These are phyloP conservation scores for Acanthochromis polyacanthus DNA, from an alignment of 2,113 vertebrate species.

Conservation along the genomic window DNA sequence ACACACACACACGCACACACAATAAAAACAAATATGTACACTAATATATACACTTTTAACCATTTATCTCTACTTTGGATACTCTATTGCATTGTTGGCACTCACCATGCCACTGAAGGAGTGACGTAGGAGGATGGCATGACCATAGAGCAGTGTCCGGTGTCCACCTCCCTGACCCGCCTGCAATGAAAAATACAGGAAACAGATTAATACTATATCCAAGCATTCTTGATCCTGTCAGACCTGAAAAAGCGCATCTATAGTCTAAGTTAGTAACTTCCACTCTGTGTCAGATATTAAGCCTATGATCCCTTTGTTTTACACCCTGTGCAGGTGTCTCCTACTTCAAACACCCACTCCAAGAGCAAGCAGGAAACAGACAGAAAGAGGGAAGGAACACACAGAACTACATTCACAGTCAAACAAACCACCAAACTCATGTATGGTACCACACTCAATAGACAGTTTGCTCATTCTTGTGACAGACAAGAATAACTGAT, in stretches of 20 bases:
- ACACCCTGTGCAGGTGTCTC: neutral
- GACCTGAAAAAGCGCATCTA: neutral
- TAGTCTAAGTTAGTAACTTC: constrained; percentile 31
- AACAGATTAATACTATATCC: constrained; percentile 15
- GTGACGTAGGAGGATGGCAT: constrained; percentile 95
- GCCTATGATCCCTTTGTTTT: constrained; percentile 28
- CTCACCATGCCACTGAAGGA: constrained; percentile 97
- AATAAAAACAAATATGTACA: no score
- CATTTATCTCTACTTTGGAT: neutral
- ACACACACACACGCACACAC: no score
- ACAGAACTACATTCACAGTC: constrained; percentile 31
- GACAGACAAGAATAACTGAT: constrained; percentile 70
- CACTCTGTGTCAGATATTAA: constrained; percentile 32
- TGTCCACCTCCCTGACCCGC: constrained; percentile 94
- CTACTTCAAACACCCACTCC: constrained; percentile 20
- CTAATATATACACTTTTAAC: no score
- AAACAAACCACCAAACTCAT: constrained; percentile 37
- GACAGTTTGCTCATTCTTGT: constrained; percentile 64
- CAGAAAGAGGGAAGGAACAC: constrained; percentile 13
- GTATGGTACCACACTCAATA: constrained; percentile 30
- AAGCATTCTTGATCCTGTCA: constrained; percentile 2
- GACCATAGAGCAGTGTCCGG: constrained; percentile 95
- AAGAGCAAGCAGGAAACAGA: constrained; percentile 61
- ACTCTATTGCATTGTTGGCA: constrained; percentile 1
- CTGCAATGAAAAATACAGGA: constrained; percentile 77